A percentile compares a stretch with the other conserved stretches of the same genome.
These are phyloP conservation scores for Halisarca cf. caerulea DNA, from an alignment of 37 sponge, comb jelly and placozoan species.

Conservation along the genomic window DNA sequence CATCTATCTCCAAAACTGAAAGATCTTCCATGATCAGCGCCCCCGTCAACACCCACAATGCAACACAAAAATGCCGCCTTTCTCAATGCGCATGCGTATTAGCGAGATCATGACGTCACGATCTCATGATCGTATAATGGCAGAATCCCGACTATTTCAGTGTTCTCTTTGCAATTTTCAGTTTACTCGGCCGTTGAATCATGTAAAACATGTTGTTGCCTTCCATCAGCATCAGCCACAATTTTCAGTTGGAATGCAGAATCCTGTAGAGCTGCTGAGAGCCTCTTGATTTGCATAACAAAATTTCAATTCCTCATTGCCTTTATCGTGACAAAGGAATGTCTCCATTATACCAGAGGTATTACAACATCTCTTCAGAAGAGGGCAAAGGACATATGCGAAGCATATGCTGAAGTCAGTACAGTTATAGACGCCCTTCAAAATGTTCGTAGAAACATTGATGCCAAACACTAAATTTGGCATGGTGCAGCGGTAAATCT, in stretches of 20 bases:
- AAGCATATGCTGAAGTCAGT: conserved; percentile 39
- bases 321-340: too few species aligned
- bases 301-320: too few species aligned
- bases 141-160: background rate
- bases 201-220: background rate
- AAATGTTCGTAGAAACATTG: conserved; percentile 33
- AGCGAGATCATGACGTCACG: background rate
- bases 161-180: background rate
- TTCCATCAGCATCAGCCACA: background rate
- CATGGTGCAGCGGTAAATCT: conserved; percentile 27
- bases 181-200: background rate
- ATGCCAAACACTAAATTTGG: conserved; percentile 18
- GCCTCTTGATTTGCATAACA: too few species aligned
- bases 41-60: background rate
- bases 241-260: background rate
- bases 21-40: background rate
- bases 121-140: background rate
- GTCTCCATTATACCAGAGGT: conserved; percentile 30
- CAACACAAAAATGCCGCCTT: background rate
- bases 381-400: conserved; percentile 35
- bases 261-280: too few species aligned
- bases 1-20: background rate
- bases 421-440: conserved; percentile 27
- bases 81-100: background rate
- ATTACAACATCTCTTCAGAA: conserved; percentile 38